phyloP scores from a whole-genome alignment of 2,113 vertebrate species.

The Asarcornis scutulata region DNA sequence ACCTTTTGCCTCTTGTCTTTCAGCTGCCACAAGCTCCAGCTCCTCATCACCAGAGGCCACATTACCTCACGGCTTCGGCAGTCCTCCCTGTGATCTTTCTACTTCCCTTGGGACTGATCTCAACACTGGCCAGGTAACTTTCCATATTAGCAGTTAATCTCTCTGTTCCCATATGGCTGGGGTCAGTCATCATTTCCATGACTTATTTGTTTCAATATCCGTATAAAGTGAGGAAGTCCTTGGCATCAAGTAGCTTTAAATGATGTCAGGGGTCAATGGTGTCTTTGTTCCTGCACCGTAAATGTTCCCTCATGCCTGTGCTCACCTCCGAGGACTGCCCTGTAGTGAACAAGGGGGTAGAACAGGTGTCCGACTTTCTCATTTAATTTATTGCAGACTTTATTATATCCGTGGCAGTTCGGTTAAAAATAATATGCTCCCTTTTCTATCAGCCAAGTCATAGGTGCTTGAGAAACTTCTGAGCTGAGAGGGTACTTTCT shows the following conservation, averaged over 20 bases:
- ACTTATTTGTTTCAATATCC: constrained; percentile 72
- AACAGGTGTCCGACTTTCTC: constrained; percentile 19
- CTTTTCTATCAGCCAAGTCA: not conserved
- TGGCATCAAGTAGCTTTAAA: constrained; percentile 58
- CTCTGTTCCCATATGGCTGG: constrained; percentile 47
- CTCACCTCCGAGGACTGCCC: not conserved
- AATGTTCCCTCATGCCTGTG: not conserved
- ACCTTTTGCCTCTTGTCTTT: constrained; percentile 1
- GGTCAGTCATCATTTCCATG: constrained; percentile 70
- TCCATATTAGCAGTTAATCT: constrained; percentile 75
- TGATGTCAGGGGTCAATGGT: constrained; percentile 54
- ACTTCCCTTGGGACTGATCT: constrained; percentile 50
- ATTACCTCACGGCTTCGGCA: constrained; percentile 52
- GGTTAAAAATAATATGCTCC: not conserved
- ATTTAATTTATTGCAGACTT: constrained; percentile 44
- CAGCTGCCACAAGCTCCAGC: not conserved
- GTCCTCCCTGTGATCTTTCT: constrained; percentile 42
- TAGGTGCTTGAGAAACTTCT: not conserved
- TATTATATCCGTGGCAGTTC: not conserved
- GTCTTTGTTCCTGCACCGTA: not conserved
- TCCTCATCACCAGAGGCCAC: constrained; percentile 48
- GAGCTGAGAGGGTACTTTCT: not conserved
- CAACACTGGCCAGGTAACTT: constrained; percentile 68
- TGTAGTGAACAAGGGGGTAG: not conserved
- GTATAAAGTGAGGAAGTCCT: constrained; percentile 63